Conservation (phyloP, 2,113 vertebrate species). For the Anas platyrhynchos region DNA sequence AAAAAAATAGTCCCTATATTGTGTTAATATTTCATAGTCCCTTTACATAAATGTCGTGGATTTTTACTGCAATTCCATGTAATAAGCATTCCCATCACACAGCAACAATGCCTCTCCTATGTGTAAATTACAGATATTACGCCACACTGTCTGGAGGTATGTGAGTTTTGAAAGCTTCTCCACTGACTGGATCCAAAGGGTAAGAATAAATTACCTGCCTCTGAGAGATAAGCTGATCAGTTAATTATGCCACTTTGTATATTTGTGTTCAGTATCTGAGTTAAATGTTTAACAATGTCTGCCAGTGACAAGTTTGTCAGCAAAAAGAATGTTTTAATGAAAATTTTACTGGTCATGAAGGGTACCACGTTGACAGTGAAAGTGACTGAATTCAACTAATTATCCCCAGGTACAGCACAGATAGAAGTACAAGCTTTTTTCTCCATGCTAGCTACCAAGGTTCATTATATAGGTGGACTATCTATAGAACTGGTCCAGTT, state of each 20-base stretch:
- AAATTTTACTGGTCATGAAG: neutral
- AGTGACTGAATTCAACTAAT: conserved; percentile 1
- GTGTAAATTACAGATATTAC: neutral
- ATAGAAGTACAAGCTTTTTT: neutral
- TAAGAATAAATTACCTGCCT: conserved; percentile 25
- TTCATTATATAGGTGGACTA: neutral
- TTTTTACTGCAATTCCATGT: neutral
- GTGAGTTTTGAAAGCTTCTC: neutral
- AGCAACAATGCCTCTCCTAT: neutral
- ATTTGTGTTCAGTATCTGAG: neutral
- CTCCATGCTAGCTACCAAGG: neutral
- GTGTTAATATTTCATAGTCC: neutral
- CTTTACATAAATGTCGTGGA: neutral
- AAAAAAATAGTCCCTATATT: neutral
- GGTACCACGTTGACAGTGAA: neutral
- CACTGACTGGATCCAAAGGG: neutral
- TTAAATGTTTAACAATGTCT: conserved; percentile 37
- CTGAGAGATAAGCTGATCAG: conserved; percentile 14
- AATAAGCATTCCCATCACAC: neutral
- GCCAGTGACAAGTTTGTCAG: neutral
- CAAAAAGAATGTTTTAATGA: conserved; percentile 21
- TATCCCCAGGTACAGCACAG: neutral
- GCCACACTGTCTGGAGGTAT: neutral
- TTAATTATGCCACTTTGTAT: conserved; percentile 2
- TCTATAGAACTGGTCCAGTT: neutral